These are phyloP conservation scores for Colinus virginianus DNA, from an alignment of 2,113 vertebrate genomes.

Conservation along the genomic window DNA sequence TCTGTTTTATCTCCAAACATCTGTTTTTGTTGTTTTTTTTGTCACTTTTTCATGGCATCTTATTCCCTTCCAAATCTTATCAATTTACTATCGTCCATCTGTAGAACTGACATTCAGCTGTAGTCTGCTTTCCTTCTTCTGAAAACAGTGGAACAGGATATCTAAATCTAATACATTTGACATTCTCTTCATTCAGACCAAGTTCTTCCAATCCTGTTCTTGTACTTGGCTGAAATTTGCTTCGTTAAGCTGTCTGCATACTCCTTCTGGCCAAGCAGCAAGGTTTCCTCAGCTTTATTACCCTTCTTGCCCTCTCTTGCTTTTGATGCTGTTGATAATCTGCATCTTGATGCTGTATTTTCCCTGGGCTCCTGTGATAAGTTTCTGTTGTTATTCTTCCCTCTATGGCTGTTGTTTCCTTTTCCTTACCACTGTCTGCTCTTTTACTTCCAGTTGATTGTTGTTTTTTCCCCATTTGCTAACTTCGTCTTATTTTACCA, in stretches of 20 bases:
- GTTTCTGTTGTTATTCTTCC: background rate
- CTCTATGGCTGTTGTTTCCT: background rate
- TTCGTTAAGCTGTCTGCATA: background rate
- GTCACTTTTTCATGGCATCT: background rate
- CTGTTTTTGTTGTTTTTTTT: background rate
- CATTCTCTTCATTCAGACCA: background rate
- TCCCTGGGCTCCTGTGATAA: background rate
- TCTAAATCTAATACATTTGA: background rate
- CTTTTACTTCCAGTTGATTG: background rate
- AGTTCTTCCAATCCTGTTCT: background rate
- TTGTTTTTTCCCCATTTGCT: fast-evolving
- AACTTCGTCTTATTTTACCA: background rate
- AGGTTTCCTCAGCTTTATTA: background rate
- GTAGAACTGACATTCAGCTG: background rate
- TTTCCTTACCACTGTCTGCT: background rate
- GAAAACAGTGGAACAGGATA: background rate
- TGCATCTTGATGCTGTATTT: background rate
- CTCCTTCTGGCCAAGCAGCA: background rate
- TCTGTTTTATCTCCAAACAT: background rate
- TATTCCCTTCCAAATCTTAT: background rate
- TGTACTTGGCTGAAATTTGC: background rate
- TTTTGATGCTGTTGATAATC: background rate
- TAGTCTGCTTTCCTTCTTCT: background rate
- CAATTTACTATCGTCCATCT: background rate
- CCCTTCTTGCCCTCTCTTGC: background rate